Conservation (phyloP, 2,113 vertebrate species). For the Phalacrocorax carbo region DNA sequence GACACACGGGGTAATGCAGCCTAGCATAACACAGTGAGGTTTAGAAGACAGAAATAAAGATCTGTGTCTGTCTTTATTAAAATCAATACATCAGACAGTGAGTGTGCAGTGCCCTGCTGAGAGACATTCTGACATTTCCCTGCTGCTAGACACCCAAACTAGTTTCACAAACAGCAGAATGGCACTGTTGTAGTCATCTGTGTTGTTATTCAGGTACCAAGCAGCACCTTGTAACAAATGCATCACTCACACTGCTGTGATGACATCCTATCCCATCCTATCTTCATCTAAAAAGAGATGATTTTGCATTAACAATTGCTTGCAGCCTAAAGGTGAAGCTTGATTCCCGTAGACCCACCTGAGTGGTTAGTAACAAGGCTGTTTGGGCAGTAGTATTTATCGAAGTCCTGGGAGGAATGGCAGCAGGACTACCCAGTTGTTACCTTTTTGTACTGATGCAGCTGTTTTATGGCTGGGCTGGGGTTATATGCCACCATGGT, state of each 20-base stretch:
- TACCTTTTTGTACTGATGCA: background rate
- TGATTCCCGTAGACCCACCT: background rate
- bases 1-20: background rate
- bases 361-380: background rate
- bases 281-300: background rate
- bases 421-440: background rate
- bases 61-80: background rate
- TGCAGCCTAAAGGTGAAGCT: background rate
- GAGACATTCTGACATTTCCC: background rate
- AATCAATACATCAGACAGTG: background rate
- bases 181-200: background rate
- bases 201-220: background rate
- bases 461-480: background rate
- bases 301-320: background rate
- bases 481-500: background rate
- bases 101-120: fast-evolving
- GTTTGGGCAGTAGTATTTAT: background rate
- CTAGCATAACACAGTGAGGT: background rate
- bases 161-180: background rate
- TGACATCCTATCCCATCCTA: background rate
- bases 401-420: background rate
- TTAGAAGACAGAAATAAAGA: background rate
- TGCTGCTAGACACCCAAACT: background rate
- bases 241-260: background rate
- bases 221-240: background rate